Conservation (phyloP, 2,888 invertebrate species). For the Arge pagana region DNA sequence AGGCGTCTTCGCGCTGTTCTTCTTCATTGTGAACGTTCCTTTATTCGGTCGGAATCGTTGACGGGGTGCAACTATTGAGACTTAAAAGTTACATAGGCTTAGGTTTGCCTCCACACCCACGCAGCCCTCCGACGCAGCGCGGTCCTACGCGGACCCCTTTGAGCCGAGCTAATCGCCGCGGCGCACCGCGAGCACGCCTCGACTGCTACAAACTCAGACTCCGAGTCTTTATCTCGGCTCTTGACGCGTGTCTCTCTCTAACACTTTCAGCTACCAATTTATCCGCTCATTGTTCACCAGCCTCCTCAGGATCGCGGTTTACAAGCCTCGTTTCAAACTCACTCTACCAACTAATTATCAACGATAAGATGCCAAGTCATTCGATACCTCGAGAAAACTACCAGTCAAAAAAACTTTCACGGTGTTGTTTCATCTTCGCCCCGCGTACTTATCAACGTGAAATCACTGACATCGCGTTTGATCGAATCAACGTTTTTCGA, state of each 20-base stretch:
- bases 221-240: conserved; percentile 22
- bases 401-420: no score
- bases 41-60: no score
- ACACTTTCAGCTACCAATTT: neutral
- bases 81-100: conserved; percentile 35
- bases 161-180: conserved; percentile 46
- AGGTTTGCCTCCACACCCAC: conserved; percentile 32
- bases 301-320: neutral
- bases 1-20: no score
- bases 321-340: neutral
- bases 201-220: conserved; percentile 33
- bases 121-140: conserved; percentile 22
- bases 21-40: no score
- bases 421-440: no score
- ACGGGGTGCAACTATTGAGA: conserved; percentile 32
- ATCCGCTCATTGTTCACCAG: neutral
- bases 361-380: no score
- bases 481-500: no score
- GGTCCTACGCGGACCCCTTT: conserved; percentile 28
- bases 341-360: no score
- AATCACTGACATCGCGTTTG: no score
- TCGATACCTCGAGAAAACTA: no score
- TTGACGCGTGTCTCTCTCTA: neutral
- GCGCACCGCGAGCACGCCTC: conserved; percentile 44
- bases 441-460: no score